These are phyloP conservation scores for Calameuta filiformis DNA, from an alignment of 2,888 invertebrate species.

Conservation along the genomic window DNA sequence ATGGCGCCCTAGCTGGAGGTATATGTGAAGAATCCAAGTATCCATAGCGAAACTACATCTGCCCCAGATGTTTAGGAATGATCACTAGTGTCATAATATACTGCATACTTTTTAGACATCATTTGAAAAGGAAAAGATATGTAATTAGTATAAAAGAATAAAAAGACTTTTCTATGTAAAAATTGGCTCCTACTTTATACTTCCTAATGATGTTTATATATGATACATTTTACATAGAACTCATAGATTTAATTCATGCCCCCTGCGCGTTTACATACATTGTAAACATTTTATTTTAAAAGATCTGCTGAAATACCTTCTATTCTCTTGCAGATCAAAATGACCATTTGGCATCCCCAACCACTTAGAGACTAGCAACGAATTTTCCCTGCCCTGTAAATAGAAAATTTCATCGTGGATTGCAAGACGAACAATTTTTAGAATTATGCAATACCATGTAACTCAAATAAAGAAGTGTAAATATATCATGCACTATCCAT, in stretches of 20 bases:
- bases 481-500: constrained; percentile 11
- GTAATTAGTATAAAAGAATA: constrained; percentile 28
- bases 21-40: too few relatives aligned
- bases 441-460: constrained; percentile 26
- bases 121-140: constrained; percentile 7
- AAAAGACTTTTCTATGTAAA: constrained; percentile 21
- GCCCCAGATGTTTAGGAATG: not conserved
- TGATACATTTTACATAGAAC: not conserved
- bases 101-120: not conserved
- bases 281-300: not conserved
- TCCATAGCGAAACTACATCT: too few relatives aligned
- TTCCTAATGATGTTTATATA: not conserved
- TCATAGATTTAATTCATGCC: not conserved
- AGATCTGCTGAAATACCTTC: constrained; percentile 7
- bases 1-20: too few relatives aligned
- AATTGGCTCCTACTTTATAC: constrained; percentile 38
- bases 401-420: constrained; percentile 37
- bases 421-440: constrained; percentile 23
- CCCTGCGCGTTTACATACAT: not conserved
- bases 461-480: constrained; percentile 28
- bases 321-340: constrained; percentile 56
- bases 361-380: constrained; percentile 43
- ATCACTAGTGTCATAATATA: not conserved
- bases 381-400: constrained; percentile 48
- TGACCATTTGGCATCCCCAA: constrained; percentile 40